phyloP scores from a whole-genome alignment of 2,888 invertebrate species.

The Hybos culiciformis region DNA sequence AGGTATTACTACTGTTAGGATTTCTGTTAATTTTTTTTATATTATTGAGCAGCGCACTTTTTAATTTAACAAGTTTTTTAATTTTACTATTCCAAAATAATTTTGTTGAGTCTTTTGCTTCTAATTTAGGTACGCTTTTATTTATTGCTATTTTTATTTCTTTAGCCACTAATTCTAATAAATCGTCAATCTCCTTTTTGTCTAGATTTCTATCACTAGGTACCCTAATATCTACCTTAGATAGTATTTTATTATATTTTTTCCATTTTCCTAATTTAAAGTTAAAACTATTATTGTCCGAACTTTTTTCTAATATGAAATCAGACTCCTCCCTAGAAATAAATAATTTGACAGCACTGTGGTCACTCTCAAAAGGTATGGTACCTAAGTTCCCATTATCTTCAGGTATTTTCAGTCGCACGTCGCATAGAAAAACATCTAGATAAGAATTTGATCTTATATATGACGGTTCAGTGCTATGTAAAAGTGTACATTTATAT shows the following conservation, averaged over 20 bases:
- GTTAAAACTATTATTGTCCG: not conserved
- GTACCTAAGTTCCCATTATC: not conserved
- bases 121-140: not conserved
- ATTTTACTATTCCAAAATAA: not conserved
- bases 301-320: not conserved
- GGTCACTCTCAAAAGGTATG: not conserved
- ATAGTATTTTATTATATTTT: not conserved
- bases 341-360: not conserved
- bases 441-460: constrained; percentile 1
- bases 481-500: not conserved
- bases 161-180: not conserved
- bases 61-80: not conserved
- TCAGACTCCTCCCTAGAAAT: not conserved
- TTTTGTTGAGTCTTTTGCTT: not conserved
- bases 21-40: not conserved
- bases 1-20: not conserved
- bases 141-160: not conserved
- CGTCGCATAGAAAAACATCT: not conserved
- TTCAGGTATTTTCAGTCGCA: not conserved
- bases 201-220: not conserved
- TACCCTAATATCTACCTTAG: not conserved
- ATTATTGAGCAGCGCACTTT: not conserved
- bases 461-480: not conserved
- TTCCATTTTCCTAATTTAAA: not conserved
- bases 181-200: not conserved